These are phyloP conservation scores for Styela clava DNA, from an alignment of 23 tunicate genomes.

Conservation along the genomic window DNA sequence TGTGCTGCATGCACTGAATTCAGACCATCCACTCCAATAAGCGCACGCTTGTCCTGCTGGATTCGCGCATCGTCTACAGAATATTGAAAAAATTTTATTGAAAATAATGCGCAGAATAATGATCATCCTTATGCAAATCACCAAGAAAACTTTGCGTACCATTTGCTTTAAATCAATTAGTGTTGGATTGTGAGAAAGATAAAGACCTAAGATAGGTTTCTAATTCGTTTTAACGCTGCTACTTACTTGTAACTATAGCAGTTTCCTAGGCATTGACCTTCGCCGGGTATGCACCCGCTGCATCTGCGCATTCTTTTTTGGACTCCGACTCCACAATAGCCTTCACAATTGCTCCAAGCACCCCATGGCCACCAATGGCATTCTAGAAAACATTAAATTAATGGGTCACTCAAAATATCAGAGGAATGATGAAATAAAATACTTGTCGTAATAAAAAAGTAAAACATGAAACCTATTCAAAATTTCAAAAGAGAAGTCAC, in stretches of 20 bases:
- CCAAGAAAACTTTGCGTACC: too few relatives aligned
- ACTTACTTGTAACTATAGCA: conserved; percentile 41
- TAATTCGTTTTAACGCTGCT: too few relatives aligned
- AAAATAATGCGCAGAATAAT: too few relatives aligned
- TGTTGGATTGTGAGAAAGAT: too few relatives aligned
- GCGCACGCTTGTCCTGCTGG: conserved; percentile 76
- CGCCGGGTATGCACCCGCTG: conserved; percentile 73
- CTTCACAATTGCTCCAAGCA: conserved; percentile 89
- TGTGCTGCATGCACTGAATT: conserved; percentile 41
- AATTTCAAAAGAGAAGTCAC: too few relatives aligned
- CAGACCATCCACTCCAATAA: conserved; percentile 62
- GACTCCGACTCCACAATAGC: conserved; percentile 64
- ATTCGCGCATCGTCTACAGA: conserved; percentile 55
- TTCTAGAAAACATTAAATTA: conserved; percentile 6
- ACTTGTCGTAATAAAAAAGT: too few relatives aligned
- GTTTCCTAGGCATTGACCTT: conserved; percentile 66
- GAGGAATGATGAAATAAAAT: too few relatives aligned
- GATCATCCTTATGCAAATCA: too few relatives aligned
- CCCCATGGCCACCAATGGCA: conserved; percentile 92
- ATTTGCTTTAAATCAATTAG: too few relatives aligned
- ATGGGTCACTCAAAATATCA: too few relatives aligned
- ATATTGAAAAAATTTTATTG: background rate
- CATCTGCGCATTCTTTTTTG: conserved; percentile 84
- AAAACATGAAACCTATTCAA: too few relatives aligned
- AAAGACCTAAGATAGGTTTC: too few relatives aligned